Base-by-base conservation (phyloP, 1,140 invertebrate species). In the Pomacea maculata region DNA sequence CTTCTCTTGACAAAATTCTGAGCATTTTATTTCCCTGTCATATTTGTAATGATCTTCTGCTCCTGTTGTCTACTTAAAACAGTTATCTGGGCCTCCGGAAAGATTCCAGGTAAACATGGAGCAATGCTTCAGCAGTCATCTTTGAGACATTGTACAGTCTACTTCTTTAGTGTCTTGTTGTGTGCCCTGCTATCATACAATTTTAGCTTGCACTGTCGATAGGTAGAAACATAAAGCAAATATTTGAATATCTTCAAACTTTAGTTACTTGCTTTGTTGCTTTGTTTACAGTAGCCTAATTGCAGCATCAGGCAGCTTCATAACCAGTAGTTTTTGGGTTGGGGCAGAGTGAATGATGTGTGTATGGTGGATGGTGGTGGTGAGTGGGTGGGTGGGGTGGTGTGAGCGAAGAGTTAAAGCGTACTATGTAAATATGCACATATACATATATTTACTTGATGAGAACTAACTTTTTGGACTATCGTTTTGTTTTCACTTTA, bases 21-120 rank as follows among this genome's bases (percentile, higher is more conserved):
- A 15, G 9, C 34, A 55, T 52, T 1, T 45, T 25, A 29, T 70
- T 34, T 70, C 21, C 70, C 54, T 70, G 3, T 78, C 52, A 25
- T 29, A n/a, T 71, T 68, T 57, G 19, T 34, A 63, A 61, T 61
- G 15, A 61, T 61, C 15, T 11, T 61, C 57, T 61, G 57, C 57
- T 61, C 57, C 57, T 61, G 15, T 61, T 11, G 57, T 61, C 57
- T 61, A 61, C 21, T 14, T 12, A 15, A 52, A 8, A 64, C 70
- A 78, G 77, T 78, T 67, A 78, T 78, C 77, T 78, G 77, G 77
- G 77, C 77, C 29, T n/a, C 77, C 21, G 77, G 77, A 25, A 78
- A 78, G 67, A 78, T 70, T 57, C 77, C 77, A 78, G 77, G 77
- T 78, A 78, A 78, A n/a, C 57, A 61, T 45, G 34, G 57, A 61